Base-by-base conservation (phyloP, 2,113 vertebrate genomes). In the Cryptotis parvus region DNA sequence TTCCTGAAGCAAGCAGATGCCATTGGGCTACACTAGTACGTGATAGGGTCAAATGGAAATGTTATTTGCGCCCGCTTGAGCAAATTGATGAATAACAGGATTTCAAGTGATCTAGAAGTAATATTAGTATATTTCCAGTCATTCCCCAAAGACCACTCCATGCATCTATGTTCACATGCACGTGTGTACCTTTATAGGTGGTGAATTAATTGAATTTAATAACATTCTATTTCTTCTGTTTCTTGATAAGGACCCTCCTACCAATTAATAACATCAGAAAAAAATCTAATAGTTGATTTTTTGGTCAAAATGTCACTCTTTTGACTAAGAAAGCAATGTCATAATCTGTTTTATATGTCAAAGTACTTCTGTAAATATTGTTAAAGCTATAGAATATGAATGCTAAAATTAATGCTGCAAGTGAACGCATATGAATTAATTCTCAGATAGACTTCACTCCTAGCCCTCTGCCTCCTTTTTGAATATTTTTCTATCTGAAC, bases 301-400 rank as follows among this genome's bases (percentile, higher is more conserved):
- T 95, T 94, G 78, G 63, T 94, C 61, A 45, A 90, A 94, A 93
- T 45, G 86, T 15, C 24, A 31, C 27, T 93, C 81, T 76, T 87
- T 55, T 87, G n/a, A n/a, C 82, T 37, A 2, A n/a, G 75, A 93
- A 94, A 45, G 68, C 78, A 49, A 15, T 70, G 14, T 69, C 72
- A 76, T 90, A 78, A 55, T 91, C 69, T 95, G 61, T 85, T 73
- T 88, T 86, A 3, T 75, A 49, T 33, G 31, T 85, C 90, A 58
- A 0, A 33, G 9, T 74, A 58, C 65, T 93, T 20, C 69, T 74
- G 66, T 18, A 20, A 58, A 58, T 83, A 89, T 37, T 72, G 39
- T 89, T 86, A 72, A 93, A 92, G 76, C 52, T 70, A 63, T 39
- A 92, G 79, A 93, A 90, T 79, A 75, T 35, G 31, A 58, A 22